Conservation (phyloP, 2,888 invertebrate species). For the Noctuana brunneofusca region DNA sequence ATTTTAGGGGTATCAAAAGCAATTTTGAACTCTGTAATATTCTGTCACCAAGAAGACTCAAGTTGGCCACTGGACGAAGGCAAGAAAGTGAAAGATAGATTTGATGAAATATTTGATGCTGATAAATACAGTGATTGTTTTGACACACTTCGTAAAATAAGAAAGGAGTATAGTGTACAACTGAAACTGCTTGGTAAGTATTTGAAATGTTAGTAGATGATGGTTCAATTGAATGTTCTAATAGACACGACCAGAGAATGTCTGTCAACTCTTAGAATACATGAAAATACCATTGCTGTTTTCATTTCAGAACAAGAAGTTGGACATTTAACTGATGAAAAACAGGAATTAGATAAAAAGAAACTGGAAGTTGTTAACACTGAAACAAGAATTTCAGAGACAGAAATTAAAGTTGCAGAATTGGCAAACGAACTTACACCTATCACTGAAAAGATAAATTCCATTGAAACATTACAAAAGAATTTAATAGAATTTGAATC, state of each 20-base stretch:
- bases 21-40: slow-evolving; percentile 97
- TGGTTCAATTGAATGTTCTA: too few species aligned
- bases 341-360: slow-evolving; percentile 84
- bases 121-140: slow-evolving; percentile 95
- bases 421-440: slow-evolving; percentile 82
- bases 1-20: slow-evolving; percentile 93
- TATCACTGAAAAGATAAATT: slow-evolving; percentile 75
- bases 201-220: neutral
- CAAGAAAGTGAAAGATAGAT: slow-evolving; percentile 95
- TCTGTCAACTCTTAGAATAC: neutral
- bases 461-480: slow-evolving; percentile 78
- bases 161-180: slow-evolving; percentile 83
- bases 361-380: slow-evolving; percentile 81
- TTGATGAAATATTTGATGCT: slow-evolving; percentile 99
- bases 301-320: slow-evolving; percentile 74
- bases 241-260: too few species aligned
- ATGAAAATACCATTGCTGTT: neutral
- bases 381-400: slow-evolving; percentile 83
- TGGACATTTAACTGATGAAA: slow-evolving; percentile 78
- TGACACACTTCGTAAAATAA: slow-evolving; percentile 86
- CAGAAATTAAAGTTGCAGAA: slow-evolving; percentile 82
- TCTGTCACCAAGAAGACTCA: slow-evolving; percentile 99
- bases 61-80: slow-evolving; percentile 98
- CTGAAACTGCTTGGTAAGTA: slow-evolving; percentile 80
- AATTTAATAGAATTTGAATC: slow-evolving; percentile 79